phyloP scores from a whole-genome alignment of 2,113 vertebrate genomes.

The Progne subis region DNA sequence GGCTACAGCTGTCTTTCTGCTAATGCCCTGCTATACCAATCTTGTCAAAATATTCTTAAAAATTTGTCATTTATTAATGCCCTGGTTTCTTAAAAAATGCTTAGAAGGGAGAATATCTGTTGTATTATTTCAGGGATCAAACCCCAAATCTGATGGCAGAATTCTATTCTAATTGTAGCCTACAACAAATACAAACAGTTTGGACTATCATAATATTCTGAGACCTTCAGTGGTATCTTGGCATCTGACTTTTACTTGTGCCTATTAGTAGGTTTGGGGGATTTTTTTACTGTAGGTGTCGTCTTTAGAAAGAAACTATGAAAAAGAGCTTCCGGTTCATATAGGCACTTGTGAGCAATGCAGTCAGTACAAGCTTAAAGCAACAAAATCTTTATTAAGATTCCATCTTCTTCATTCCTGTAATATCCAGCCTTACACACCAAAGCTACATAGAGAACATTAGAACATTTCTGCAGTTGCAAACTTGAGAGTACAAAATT shows the following conservation, averaged over 20 bases:
- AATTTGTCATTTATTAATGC: background rate
- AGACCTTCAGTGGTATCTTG: background rate
- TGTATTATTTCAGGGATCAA: background rate
- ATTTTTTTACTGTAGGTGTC: background rate
- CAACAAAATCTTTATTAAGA: background rate
- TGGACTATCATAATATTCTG: background rate
- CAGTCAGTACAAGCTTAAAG: background rate
- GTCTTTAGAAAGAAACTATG: background rate
- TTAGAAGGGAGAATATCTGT: background rate
- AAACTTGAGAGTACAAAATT: background rate
- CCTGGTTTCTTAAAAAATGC: background rate
- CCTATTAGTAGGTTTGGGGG: background rate
- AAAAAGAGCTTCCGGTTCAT: background rate
- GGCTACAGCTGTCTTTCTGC: background rate
- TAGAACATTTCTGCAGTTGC: background rate
- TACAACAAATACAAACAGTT: background rate
- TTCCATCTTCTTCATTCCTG: background rate
- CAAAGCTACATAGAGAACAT: background rate
- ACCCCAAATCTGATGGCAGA: background rate
- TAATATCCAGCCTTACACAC: background rate
- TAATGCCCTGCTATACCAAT: background rate
- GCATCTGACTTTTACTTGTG: background rate
- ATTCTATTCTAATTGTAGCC: background rate
- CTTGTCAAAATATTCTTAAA: background rate
- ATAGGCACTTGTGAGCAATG: background rate